Percentiles rank a stretch among this genome's conserved stretches.
These are phyloP conservation scores for Heliothis peltigera DNA, from an alignment of 2,888 invertebrate species.

Conservation along the genomic window DNA sequence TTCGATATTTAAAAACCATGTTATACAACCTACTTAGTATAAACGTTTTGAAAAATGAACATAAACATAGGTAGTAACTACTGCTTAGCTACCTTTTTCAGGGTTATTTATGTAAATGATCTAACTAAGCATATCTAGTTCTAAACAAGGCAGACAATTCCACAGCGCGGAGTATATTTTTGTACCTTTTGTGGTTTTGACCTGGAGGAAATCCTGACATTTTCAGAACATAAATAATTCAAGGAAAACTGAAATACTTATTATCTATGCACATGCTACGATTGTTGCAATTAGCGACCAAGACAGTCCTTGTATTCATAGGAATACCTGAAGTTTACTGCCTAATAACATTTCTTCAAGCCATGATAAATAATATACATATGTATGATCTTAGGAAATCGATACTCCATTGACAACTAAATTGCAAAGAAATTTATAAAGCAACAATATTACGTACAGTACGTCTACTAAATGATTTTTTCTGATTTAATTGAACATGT, in stretches of 20 bases:
- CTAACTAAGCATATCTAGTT: background rate
- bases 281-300: background rate
- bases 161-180: background rate
- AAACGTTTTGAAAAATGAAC: background rate
- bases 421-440: too few relatives aligned
- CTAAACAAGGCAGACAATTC: background rate
- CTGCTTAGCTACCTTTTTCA: background rate
- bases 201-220: slow-evolving; percentile 21
- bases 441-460: too few relatives aligned
- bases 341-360: too few relatives aligned
- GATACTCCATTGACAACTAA: too few relatives aligned
- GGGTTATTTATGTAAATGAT: background rate
- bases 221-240: slow-evolving; percentile 28
- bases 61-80: background rate
- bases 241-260: slow-evolving; percentile 8
- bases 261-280: background rate
- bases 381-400: too few relatives aligned
- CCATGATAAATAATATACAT: too few relatives aligned
- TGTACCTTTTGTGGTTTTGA: slow-evolving; percentile 6
- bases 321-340: too few relatives aligned
- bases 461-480: too few relatives aligned
- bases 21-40: too few relatives aligned
- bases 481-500: too few relatives aligned
- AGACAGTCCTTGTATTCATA: too few relatives aligned
- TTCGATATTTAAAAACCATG: too few relatives aligned